phyloP scores from a whole-genome alignment of 2,797 vertebrate genomes.

The Heterohyrax brucei region DNA sequence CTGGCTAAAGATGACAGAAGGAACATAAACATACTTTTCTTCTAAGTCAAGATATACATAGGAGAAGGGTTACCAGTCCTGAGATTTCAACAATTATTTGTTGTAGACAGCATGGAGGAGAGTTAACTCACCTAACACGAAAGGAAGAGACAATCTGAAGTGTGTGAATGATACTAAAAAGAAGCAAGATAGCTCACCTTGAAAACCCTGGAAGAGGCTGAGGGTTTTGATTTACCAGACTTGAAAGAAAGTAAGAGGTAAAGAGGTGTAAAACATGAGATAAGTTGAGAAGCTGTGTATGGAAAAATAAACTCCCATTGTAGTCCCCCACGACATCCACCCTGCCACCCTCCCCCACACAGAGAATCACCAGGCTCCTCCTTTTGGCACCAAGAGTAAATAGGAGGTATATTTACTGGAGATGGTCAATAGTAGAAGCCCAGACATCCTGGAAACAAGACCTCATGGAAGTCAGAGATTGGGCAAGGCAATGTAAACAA shows the following conservation, averaged over 20 bases:
- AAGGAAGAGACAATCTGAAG: neutral
- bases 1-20: neutral
- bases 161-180: neutral
- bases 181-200: neutral
- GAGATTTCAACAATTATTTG: slow-evolving; percentile 3
- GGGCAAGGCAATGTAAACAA: neutral
- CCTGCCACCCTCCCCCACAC: neutral
- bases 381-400: neutral
- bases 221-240: neutral
- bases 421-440: neutral
- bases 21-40: neutral
- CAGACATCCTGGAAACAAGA: neutral
- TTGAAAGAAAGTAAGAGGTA: neutral
- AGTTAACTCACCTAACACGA: neutral
- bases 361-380: slow-evolving; percentile 9
- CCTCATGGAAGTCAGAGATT: neutral
- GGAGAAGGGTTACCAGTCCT: neutral
- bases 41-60: neutral
- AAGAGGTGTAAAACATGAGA: slow-evolving; percentile 25
- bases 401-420: neutral
- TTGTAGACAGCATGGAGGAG: neutral
- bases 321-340: too few species aligned
- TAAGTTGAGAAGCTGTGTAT: slow-evolving; percentile 21
- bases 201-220: neutral
- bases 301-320: neutral